Evolutionary conservation across 1,140 invertebrate species (phyloP).

Genomic region (Zaprionus ghesquierei): DNA sequence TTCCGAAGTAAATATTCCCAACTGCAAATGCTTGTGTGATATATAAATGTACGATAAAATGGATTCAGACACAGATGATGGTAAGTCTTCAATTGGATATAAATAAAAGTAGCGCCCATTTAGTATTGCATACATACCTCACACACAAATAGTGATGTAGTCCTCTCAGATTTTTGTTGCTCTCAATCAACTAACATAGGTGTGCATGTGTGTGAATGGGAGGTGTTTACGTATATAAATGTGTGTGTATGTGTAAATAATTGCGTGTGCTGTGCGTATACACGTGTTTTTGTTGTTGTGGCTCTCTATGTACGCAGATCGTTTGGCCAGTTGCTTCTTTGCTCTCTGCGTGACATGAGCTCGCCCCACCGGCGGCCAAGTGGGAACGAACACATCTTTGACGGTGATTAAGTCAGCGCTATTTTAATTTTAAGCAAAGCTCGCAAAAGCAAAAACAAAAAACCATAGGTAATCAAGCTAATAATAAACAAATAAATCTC

Average conservation of each 20-base stretch:
- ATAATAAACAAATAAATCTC: not conserved
- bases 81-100: slow-evolving; percentile 11
- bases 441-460: slow-evolving; percentile 16
- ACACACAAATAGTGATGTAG: not conserved
- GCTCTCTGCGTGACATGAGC: slow-evolving; percentile 19
- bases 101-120: slow-evolving; percentile 2
- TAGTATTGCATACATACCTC: not conserved
- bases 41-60: slow-evolving; percentile 13
- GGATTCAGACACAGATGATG: slow-evolving; percentile 32
- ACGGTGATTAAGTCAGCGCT: slow-evolving; percentile 57
- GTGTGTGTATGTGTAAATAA: not conserved
- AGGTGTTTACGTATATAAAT: not conserved
- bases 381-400: slow-evolving; percentile 2
- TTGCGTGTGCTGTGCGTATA: not conserved
- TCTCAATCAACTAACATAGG: not conserved
- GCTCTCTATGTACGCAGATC: slow-evolving; percentile 26
- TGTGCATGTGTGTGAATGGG: not conserved
- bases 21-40: slow-evolving; percentile 15
- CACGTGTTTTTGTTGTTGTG: slow-evolving; percentile 35
- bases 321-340: slow-evolving; percentile 13
- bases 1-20: slow-evolving; percentile 17
- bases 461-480: not conserved
- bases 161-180: not conserved
- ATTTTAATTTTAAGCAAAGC: slow-evolving; percentile 42
- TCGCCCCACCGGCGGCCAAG: slow-evolving; percentile 18